A percentile compares a stretch with the other conserved stretches of the same genome.
Evolutionary conservation across 2,113 vertebrate species (phyloP).

Genomic region (Epinephelus fuscoguttatus): DNA sequence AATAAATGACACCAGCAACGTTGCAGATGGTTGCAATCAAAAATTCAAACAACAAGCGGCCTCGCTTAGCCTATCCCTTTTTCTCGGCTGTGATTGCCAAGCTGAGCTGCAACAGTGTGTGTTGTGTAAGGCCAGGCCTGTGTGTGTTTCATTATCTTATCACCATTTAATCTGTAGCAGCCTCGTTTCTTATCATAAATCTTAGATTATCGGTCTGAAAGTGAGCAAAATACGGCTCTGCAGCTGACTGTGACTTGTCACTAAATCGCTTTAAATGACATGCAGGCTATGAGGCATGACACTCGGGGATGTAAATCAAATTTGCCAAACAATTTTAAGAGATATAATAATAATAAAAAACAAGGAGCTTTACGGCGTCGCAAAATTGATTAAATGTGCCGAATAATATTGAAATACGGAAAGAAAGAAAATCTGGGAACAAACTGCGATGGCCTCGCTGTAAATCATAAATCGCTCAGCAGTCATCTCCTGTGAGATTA

Average conservation of each 20-base stretch:
- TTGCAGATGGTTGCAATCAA: slow-evolving; percentile 84
- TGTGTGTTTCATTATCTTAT: slow-evolving; percentile 80
- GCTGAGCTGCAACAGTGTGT: slow-evolving; percentile 73
- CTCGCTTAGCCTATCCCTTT: slow-evolving; percentile 73
- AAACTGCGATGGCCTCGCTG: slow-evolving; percentile 46
- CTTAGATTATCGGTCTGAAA: slow-evolving; percentile 71
- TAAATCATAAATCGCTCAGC: slow-evolving; percentile 68
- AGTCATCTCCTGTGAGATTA: slow-evolving; percentile 75
- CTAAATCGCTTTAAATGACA: slow-evolving; percentile 66
- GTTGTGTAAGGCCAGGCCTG: slow-evolving; percentile 72
- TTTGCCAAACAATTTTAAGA: slow-evolving; percentile 65
- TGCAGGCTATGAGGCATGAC: slow-evolving; percentile 66
- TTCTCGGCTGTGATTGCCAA: slow-evolving; percentile 70
- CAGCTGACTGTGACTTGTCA: slow-evolving; percentile 69
- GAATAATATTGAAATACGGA: slow-evolving; percentile 60
- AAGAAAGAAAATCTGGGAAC: slow-evolving; percentile 46
- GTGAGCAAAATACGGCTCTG: slow-evolving; percentile 65
- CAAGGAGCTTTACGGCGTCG: slow-evolving; percentile 40
- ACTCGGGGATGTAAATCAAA: slow-evolving; percentile 71
- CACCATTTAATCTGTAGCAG: slow-evolving; percentile 78
- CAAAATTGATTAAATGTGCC: slow-evolving; percentile 68
- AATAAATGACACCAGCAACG: slow-evolving; percentile 81
- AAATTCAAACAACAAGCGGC: slow-evolving; percentile 82
- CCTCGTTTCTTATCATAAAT: slow-evolving; percentile 79
- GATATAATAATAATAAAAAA: slow-evolving; percentile 55